Evolutionary conservation across 2,888 invertebrate species (phyloP), one percentile per base, ranked within the genome.

Genomic region (Apodemia mormo): DNA sequence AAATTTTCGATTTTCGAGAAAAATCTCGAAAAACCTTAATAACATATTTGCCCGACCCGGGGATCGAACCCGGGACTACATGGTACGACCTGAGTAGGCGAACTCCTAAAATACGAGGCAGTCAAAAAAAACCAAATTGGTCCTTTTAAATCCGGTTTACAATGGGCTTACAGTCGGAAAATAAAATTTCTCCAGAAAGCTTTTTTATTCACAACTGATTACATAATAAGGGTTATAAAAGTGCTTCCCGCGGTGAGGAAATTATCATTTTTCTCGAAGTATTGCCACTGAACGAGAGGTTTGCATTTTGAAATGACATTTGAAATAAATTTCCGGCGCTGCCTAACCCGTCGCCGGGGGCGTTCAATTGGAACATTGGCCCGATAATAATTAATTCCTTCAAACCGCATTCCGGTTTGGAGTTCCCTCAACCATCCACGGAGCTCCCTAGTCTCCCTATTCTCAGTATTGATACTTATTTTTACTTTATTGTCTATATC

Each of bases 321-420:
- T 82, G 82, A 88, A 90, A 90, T 89, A 88, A 91, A 92, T 92
- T 91, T 92, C 92, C 91, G 88, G 78, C 68, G 73, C 73, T 78
- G 80, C 76, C 80, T 80, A 77, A 79, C 79, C 77, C 84, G 82
- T 84, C 83, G 75, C 69, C 70, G 70, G 83, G 81, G 84, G 84
- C 81, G 81, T 81, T 87, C 85, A 83, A 90, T 91, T 90, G 88
- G 87, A 91, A 90, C 85, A 91, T 90, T 91, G 89, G 88, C 90
- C 84, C 80, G 88, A 88, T 90, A 85, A 89, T 90, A 86, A 88
- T 89, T 87, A 89, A 89, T 89, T 86, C 85, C 83, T 82, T 86
- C 82, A 83, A 84, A 75, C 79, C 77, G 72, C 79, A 77, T 77
- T 73, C 76, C 75, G 68, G 76, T 77, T 72, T 68, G 45, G 68